phyloP scores from a whole-genome alignment of 2,888 invertebrate genomes.

The Aleiodes alternator region DNA sequence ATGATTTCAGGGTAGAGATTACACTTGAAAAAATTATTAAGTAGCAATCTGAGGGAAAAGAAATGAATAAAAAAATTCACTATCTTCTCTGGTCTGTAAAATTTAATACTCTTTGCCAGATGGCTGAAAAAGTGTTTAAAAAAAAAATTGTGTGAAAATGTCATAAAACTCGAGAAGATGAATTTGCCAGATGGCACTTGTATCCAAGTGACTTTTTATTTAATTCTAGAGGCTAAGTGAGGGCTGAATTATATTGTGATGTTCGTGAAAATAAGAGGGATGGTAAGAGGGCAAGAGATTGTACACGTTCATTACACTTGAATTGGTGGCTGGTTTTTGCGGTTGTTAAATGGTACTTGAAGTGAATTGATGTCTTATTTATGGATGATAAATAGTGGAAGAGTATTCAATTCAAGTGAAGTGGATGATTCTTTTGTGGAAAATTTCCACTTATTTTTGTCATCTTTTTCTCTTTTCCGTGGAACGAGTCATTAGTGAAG shows the following conservation, averaged over 20 bases:
- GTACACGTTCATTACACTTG: constrained; percentile 16
- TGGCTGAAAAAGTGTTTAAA: background rate
- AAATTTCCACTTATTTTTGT: too few species aligned
- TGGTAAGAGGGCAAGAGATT: constrained; percentile 13
- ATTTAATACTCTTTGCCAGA: constrained; percentile 1
- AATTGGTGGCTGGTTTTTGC: background rate
- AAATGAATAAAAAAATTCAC: background rate
- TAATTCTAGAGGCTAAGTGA: constrained; percentile 14
- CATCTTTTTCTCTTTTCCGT: too few species aligned
- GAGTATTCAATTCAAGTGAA: too few species aligned
- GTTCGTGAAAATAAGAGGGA: constrained; percentile 14
- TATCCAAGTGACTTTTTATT: constrained; percentile 23
- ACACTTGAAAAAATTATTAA: constrained; percentile 7
- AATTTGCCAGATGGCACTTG: constrained; percentile 9
- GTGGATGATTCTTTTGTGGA: too few species aligned
- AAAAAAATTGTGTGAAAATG: constrained; percentile 3
- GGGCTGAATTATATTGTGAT: constrained; percentile 1
- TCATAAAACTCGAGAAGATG: background rate
- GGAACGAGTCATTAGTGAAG: too few species aligned
- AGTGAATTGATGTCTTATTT: too few species aligned
- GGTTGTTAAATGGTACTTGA: too few species aligned
- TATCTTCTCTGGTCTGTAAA: background rate
- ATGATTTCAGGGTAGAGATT: background rate
- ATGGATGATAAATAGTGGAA: too few species aligned
- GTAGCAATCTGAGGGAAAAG: background rate